A percentile compares a stretch with the other conserved stretches of the same genome.
phyloP scores from a whole-genome alignment of 2,888 invertebrate species.

The Euclidia mi region DNA sequence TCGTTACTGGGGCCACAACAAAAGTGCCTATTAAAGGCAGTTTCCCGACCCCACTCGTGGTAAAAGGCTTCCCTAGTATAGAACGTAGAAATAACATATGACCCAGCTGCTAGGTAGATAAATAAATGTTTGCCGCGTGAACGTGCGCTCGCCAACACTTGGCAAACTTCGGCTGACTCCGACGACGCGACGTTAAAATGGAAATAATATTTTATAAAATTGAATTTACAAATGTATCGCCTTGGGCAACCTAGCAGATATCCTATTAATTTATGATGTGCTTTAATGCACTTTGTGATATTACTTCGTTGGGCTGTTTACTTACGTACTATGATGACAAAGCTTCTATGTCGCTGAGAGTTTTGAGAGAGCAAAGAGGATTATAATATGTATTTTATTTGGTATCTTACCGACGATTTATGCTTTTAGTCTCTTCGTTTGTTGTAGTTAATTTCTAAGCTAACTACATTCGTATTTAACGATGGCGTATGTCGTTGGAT shows the following conservation, averaged over 20 bases:
- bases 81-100: slow-evolving; percentile 50
- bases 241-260: slow-evolving; percentile 13
- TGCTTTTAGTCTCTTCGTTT: no score
- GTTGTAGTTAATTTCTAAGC: no score
- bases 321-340: no score
- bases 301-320: neutral
- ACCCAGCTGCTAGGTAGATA: slow-evolving; percentile 47
- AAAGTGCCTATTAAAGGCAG: slow-evolving; percentile 53
- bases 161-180: slow-evolving; percentile 16
- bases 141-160: slow-evolving; percentile 12
- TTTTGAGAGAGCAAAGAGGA: no score
- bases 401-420: no score
- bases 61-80: slow-evolving; percentile 59
- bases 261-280: slow-evolving; percentile 22
- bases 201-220: slow-evolving; percentile 4
- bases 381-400: no score
- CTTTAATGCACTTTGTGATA: slow-evolving; percentile 20
- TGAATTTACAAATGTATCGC: slow-evolving; percentile 24
- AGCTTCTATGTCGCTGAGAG: no score
- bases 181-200: no score
- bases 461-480: no score
- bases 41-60: slow-evolving; percentile 50
- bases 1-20: slow-evolving; percentile 38
- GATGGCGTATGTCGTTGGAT: no score
- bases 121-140: slow-evolving; percentile 39